These are phyloP conservation scores for Thysanoteuthis rhombus DNA, from an alignment of 2,888 invertebrate genomes.

Conservation along the genomic window DNA sequence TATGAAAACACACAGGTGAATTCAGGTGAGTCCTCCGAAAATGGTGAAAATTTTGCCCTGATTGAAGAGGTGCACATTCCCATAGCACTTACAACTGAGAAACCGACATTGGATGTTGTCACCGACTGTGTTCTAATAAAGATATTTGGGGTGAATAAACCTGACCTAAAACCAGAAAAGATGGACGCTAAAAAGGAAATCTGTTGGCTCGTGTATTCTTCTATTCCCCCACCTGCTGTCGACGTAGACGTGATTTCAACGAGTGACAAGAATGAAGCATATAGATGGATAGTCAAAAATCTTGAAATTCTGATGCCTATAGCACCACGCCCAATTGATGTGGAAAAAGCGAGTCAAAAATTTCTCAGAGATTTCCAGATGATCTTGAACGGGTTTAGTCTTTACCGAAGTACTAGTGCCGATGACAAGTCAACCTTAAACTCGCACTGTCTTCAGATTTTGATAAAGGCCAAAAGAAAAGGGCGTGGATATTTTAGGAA, in stretches of 20 bases:
- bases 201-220: neutral
- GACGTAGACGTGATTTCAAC: neutral
- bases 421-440: neutral
- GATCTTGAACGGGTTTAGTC: neutral
- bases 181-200: neutral
- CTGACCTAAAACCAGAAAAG: neutral
- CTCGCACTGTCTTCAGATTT: neutral
- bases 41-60: neutral
- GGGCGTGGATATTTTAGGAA: neutral
- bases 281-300: neutral
- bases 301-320: neutral
- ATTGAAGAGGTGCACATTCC: neutral
- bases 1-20: neutral
- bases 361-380: neutral
- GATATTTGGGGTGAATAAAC: neutral
- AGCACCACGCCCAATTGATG: neutral
- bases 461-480: neutral
- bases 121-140: slow-evolving; percentile 16
- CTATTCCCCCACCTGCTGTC: neutral
- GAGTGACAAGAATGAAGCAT: neutral
- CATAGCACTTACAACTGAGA: neutral
- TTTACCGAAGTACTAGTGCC: neutral
- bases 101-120: neutral
- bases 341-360: neutral
- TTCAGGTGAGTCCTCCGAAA: neutral